These are phyloP conservation scores for Leptinotarsa haldemani DNA, from an alignment of 2,888 invertebrate species.

Conservation along the genomic window DNA sequence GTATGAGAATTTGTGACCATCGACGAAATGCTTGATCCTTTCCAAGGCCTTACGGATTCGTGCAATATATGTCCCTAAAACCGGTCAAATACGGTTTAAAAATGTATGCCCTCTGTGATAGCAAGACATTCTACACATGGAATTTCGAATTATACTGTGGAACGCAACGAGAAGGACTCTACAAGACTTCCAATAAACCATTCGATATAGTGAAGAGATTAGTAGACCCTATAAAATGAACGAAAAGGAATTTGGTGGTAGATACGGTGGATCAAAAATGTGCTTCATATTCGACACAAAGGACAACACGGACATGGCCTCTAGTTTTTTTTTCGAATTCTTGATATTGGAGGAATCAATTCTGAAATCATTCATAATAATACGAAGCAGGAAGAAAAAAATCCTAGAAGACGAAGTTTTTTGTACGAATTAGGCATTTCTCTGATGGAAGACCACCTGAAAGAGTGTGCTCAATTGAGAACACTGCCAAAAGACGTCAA, in stretches of 20 bases:
- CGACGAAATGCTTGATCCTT: conserved; percentile 37
- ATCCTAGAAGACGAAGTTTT: conserved; percentile 22
- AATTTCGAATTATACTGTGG: conserved; percentile 51
- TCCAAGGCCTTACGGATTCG: conserved; percentile 39
- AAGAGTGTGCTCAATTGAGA: conserved; percentile 21
- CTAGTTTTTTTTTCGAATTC: conserved; percentile 22
- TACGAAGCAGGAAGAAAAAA: conserved; percentile 8
- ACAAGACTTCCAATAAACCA: conserved; percentile 41
- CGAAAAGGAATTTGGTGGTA: not conserved
- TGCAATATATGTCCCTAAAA: conserved; percentile 47
- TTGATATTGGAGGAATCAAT: conserved; percentile 29
- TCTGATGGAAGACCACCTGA: conserved; percentile 22
- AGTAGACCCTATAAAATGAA: conserved; percentile 40
- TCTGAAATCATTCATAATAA: conserved; percentile 29
- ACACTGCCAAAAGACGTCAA: conserved; percentile 26
- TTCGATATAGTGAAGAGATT: conserved; percentile 42
- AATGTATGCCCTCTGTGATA: conserved; percentile 43
- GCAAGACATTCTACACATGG: conserved; percentile 42
- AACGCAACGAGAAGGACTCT: conserved; percentile 46
- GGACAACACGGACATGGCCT: conserved; percentile 8
- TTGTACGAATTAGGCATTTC: conserved; percentile 17
- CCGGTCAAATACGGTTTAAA: conserved; percentile 38
- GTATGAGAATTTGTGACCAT: conserved; percentile 37
- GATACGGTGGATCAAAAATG: conserved; percentile 11
- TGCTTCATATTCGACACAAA: not conserved